These are phyloP conservation scores for Metopolophium dirhodum DNA, from an alignment of 1,140 invertebrate species.

Conservation along the genomic window DNA sequence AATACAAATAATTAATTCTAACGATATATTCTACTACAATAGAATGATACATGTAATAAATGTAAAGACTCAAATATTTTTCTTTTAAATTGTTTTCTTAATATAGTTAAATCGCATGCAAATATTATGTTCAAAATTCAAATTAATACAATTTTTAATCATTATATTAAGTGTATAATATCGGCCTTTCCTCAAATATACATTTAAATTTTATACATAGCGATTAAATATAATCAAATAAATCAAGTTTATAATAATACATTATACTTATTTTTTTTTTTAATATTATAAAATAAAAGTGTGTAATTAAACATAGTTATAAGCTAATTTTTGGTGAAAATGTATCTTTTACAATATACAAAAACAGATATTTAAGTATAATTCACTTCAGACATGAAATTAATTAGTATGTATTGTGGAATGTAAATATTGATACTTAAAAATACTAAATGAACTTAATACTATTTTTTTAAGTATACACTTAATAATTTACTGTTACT, in stretches of 20 bases:
- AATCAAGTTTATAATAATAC: not conserved
- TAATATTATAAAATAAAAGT: not conserved
- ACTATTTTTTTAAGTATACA: not conserved
- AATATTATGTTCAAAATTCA: not conserved
- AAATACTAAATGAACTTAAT: not conserved
- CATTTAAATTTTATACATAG: not conserved
- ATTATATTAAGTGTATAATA: not conserved
- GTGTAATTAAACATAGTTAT: not conserved
- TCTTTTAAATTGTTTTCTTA: not conserved
- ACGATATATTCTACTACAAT: not conserved
- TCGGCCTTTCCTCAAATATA: not conserved
- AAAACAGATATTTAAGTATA: conserved; percentile 12
- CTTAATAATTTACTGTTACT: not conserved
- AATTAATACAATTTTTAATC: not conserved
- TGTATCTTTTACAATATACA: not conserved
- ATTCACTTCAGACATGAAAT: not conserved
- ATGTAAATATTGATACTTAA: not conserved
- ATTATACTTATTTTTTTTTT: not conserved
- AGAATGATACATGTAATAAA: not conserved
- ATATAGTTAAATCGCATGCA: not conserved
- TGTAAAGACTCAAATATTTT: not conserved
- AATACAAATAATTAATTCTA: not conserved
- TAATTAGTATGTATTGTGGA: not conserved
- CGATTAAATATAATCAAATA: not conserved
- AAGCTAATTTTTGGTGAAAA: conserved; percentile 10